Percentiles rank a stretch among this genome's conserved stretches.
Evolutionary conservation across 2,113 vertebrate genomes (phyloP).

Genomic region (Neogobius melanostomus): DNA sequence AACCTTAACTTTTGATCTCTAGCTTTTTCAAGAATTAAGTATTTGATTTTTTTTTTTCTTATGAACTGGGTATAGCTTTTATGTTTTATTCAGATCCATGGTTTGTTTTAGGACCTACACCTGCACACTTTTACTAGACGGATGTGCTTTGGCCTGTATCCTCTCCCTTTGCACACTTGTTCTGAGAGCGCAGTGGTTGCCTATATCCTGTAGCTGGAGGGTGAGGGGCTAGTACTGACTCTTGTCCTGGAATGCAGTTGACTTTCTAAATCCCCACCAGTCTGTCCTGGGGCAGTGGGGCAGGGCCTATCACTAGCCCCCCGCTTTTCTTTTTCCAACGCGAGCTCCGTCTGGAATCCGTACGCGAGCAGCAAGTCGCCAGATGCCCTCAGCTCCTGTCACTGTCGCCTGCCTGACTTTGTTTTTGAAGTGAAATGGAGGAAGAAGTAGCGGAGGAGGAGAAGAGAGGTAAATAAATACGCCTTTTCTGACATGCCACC

Average conservation of each 20-base stretch:
- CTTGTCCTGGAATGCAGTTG: slow-evolving; percentile 70
- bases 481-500: slow-evolving; percentile 35
- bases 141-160: slow-evolving; percentile 13
- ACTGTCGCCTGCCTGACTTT: background rate
- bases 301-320: slow-evolving; percentile 71
- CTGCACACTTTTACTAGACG: slow-evolving; percentile 46
- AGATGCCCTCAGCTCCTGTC: slow-evolving; percentile 17
- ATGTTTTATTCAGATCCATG: background rate
- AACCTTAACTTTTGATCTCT: too few relatives aligned
- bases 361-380: slow-evolving; percentile 44
- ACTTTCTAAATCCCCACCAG: slow-evolving; percentile 72
- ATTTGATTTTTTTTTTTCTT: too few relatives aligned
- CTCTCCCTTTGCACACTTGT: slow-evolving; percentile 18
- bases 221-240: slow-evolving; percentile 46
- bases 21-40: too few relatives aligned
- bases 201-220: slow-evolving; percentile 37
- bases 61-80: too few relatives aligned
- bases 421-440: slow-evolving; percentile 56
- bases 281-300: slow-evolving; percentile 66
- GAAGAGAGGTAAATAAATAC: slow-evolving; percentile 70
- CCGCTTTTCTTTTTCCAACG: slow-evolving; percentile 38
- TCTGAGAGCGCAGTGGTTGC: slow-evolving; percentile 8
- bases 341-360: slow-evolving; percentile 68
- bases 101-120: slow-evolving; percentile 38
- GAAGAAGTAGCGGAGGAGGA: slow-evolving; percentile 53